Evolutionary conservation across 2,797 vertebrate genomes (phyloP).

Genomic region (Siniperca obscura): DNA sequence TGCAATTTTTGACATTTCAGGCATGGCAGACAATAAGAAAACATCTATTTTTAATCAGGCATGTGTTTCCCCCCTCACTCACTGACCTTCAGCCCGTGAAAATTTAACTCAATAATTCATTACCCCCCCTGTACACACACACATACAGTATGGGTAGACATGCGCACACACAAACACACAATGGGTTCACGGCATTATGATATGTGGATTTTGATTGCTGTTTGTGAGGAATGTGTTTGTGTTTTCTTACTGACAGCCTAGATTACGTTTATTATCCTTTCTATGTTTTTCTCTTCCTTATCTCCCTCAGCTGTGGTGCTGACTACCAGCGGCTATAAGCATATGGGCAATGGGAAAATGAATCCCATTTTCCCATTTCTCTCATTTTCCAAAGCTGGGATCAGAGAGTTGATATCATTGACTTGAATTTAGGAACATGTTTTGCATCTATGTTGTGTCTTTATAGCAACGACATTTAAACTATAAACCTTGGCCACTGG

Average conservation of each 20-base stretch:
- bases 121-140: slow-evolving; percentile 56
- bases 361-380: slow-evolving; percentile 49
- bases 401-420: slow-evolving; percentile 50
- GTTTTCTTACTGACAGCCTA: slow-evolving; percentile 65
- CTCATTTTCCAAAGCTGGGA: slow-evolving; percentile 39
- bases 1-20: slow-evolving; percentile 72
- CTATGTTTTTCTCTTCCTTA: slow-evolving; percentile 47
- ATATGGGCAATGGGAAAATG: too few species aligned
- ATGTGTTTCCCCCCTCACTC: slow-evolving; percentile 65
- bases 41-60: slow-evolving; percentile 87
- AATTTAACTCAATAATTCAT: slow-evolving; percentile 88
- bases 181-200: slow-evolving; percentile 48
- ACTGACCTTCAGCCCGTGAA: slow-evolving; percentile 86
- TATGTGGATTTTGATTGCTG: slow-evolving; percentile 76
- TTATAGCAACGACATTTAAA: not conserved
- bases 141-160: slow-evolving; percentile 38
- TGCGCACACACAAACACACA: not conserved
- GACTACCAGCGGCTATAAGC: slow-evolving; percentile 24
- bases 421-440: slow-evolving; percentile 27
- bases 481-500: not conserved
- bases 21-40: slow-evolving; percentile 81
- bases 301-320: slow-evolving; percentile 35
- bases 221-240: slow-evolving; percentile 67
- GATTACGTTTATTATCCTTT: slow-evolving; percentile 60
- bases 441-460: slow-evolving; percentile 35